phyloP scores from a whole-genome alignment of 2,113 vertebrate species.

The Strix uralensis region DNA sequence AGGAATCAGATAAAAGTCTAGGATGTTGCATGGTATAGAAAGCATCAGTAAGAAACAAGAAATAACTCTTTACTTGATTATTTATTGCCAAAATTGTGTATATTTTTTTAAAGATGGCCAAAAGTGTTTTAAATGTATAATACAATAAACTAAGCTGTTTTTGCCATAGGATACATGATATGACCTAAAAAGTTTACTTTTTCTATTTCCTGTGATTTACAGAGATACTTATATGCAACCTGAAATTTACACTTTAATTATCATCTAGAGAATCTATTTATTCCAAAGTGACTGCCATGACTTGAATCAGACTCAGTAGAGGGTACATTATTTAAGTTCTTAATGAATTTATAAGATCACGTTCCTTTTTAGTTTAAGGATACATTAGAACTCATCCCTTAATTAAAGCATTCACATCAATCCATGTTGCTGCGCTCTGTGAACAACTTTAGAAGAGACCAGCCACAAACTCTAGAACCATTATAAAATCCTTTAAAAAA shows the following conservation, averaged over 20 bases:
- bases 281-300: background rate
- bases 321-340: background rate
- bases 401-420: rapidly evolving
- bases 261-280: background rate
- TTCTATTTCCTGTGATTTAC: background rate
- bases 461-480: background rate
- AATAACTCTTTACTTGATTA: background rate
- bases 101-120: background rate
- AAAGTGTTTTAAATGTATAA: background rate
- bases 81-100: background rate
- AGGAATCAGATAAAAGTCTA: background rate
- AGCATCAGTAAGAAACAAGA: background rate
- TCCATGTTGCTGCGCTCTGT: background rate
- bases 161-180: background rate
- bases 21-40: background rate
- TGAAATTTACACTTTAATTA: background rate
- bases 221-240: background rate
- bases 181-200: background rate
- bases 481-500: background rate
- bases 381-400: background rate
- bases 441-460: background rate
- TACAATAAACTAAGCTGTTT: background rate
- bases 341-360: background rate
- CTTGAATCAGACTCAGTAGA: background rate
- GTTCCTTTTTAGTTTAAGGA: background rate